A percentile compares a stretch with the other conserved stretches of the same genome.
These are phyloP conservation scores for Silurus lanzhouensis DNA, from an alignment of 2,797 vertebrate species.

Conservation along the genomic window DNA sequence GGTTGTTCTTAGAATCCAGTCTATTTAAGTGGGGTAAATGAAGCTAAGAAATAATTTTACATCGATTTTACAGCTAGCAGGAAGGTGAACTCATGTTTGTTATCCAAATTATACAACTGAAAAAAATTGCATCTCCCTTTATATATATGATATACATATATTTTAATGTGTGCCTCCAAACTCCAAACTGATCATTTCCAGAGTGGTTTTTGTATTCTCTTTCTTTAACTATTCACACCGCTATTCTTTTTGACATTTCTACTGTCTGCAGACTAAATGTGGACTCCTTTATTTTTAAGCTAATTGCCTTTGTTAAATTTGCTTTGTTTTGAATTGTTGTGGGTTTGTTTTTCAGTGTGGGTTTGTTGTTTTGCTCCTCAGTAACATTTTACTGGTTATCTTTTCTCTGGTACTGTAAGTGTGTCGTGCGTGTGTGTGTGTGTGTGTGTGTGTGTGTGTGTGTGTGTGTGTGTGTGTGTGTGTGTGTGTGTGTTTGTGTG, in stretches of 20 bases:
- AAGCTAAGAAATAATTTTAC: not conserved
- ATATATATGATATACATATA: not conserved
- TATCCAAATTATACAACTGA: not conserved
- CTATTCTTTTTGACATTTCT: not conserved
- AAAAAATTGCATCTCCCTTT: not conserved
- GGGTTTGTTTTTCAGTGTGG: not conserved
- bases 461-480: not conserved
- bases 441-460: not conserved
- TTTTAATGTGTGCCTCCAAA: not conserved
- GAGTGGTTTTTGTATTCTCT: not conserved
- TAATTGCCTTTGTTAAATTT: not conserved
- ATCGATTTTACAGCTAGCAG: too few species aligned
- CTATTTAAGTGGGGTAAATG: not conserved
- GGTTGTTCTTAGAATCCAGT: not conserved
- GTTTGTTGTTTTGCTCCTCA: conserved; percentile 8
- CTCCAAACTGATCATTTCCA: not conserved
- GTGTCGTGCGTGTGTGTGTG: too few species aligned
- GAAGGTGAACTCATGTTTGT: not conserved
- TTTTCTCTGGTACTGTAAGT: not conserved
- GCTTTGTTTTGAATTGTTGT: not conserved
- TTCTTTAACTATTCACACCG: not conserved
- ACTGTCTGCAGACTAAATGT: not conserved
- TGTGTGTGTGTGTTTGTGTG: not conserved
- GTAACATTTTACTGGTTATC: not conserved
- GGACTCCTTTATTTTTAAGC: not conserved